Percentiles rank a stretch among this genome's conserved stretches.
These are phyloP conservation scores for Peromyscus aztecus DNA, from an alignment of 2,797 vertebrate species.

Conservation along the genomic window DNA sequence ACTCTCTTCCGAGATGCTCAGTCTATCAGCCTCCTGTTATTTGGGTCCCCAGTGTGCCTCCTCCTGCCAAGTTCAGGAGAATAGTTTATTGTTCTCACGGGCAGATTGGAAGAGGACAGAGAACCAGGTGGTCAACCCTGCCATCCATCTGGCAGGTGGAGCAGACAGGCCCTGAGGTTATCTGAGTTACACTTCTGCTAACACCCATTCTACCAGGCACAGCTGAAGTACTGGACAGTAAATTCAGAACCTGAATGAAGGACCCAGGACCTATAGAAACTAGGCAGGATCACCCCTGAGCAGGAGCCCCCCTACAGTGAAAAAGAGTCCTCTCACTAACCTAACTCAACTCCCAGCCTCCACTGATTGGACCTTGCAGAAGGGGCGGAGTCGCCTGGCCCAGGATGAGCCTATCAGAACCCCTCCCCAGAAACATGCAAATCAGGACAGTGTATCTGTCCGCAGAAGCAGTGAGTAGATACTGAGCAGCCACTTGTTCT, in stretches of 20 bases:
- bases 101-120: neutral
- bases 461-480: neutral
- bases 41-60: neutral
- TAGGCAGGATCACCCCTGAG: neutral
- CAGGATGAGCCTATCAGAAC: neutral
- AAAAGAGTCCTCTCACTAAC: rapidly evolving
- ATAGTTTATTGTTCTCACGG: neutral
- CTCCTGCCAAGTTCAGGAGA: neutral
- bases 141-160: neutral
- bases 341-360: neutral
- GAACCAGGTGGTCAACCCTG: neutral
- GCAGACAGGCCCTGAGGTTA: neutral
- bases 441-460: neutral
- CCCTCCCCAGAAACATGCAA: rapidly evolving
- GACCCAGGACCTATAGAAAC: neutral
- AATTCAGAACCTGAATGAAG: neutral
- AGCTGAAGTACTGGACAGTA: neutral
- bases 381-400: neutral
- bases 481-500: neutral
- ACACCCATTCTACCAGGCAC: neutral
- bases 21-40: neutral
- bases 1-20: neutral
- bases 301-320: rapidly evolving
- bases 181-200: neutral
- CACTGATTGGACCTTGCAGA: neutral